phyloP scores from a whole-genome alignment of 1,140 invertebrate genomes.

The Meloidogyne exigua region DNA sequence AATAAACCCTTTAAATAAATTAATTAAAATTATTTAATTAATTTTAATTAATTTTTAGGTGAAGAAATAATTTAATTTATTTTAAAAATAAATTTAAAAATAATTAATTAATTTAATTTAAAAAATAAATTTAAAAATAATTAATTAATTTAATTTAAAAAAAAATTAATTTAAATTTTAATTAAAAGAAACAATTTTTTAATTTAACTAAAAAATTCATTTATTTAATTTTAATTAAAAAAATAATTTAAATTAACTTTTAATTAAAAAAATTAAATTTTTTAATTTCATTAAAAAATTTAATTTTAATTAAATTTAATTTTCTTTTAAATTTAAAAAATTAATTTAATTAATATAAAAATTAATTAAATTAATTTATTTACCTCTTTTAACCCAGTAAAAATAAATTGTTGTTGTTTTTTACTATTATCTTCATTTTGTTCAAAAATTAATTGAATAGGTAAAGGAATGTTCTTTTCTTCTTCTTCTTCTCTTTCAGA shows the following conservation, averaged over 20 bases:
- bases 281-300: not conserved
- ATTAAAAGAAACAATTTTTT: not conserved
- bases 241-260: too few species aligned
- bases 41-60: not conserved
- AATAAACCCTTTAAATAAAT: constrained; percentile 1
- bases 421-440: not conserved
- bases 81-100: not conserved
- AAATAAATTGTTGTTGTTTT: not conserved
- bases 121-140: too few species aligned
- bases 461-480: not conserved
- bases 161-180: too few species aligned
- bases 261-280: not conserved
- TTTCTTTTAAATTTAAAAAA: not conserved
- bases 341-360: not conserved
- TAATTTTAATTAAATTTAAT: not conserved
- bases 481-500: not conserved
- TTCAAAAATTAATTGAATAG: not conserved
- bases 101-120: not conserved
- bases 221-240: not conserved
- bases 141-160: too few species aligned
- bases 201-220: not conserved
- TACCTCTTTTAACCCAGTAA: not conserved
- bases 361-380: not conserved
- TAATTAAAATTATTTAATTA: too few species aligned
- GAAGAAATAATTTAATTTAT: not conserved